phyloP scores from a whole-genome alignment of 2,113 vertebrate species.

The Malurus alboscapulatus region DNA sequence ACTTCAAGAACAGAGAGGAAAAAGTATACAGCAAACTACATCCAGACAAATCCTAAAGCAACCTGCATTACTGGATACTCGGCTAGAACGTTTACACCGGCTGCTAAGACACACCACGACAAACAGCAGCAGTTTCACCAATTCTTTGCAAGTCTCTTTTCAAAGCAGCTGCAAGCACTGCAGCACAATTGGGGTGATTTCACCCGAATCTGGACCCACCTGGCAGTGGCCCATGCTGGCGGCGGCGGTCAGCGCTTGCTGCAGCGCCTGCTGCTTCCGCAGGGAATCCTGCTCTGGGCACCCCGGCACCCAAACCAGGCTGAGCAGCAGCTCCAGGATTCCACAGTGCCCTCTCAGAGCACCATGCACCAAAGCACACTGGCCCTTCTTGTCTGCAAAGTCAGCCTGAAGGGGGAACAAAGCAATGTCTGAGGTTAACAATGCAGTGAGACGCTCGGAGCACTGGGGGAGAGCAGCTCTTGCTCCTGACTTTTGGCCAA shows the following conservation, averaged over 20 bases:
- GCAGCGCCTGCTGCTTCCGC: conserved; percentile 85
- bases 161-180: background rate
- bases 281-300: conserved; percentile 74
- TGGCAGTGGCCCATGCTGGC: conserved; percentile 95
- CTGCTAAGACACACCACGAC: background rate
- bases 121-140: background rate
- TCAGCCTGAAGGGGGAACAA: conserved; percentile 76
- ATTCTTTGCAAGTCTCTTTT: background rate
- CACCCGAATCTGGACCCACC: conserved; percentile 67
- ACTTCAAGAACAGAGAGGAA: background rate
- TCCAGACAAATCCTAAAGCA: background rate
- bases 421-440: accelerated
- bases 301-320: conserved; percentile 78
- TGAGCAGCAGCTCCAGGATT: conserved; percentile 85
- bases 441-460: background rate
- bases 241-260: conserved; percentile 90
- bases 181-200: background rate
- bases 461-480: background rate
- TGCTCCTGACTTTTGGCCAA: background rate
- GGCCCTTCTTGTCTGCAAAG: conserved; percentile 92
- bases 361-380: conserved; percentile 91
- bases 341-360: conserved; percentile 87
- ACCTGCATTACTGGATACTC: background rate
- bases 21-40: background rate
- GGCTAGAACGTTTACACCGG: background rate